Evolutionary conservation across 1,140 invertebrate genomes (phyloP).

Genomic region (Charaxes varanes): DNA sequence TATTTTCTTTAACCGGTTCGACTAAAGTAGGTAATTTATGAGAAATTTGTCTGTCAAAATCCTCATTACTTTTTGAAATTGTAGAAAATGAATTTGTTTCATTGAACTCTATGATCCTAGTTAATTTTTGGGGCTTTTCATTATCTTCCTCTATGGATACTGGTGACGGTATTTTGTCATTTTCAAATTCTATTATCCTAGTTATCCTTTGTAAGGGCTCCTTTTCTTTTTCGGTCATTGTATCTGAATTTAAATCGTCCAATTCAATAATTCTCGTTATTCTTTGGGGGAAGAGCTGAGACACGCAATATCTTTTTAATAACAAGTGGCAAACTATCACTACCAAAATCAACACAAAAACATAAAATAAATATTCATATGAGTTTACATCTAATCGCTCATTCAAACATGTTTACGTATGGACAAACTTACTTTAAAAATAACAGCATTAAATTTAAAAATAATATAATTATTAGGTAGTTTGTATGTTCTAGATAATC

Average conservation of each 20-base stretch:
- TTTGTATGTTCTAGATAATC: no score
- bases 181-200: constrained; percentile 64
- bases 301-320: no score
- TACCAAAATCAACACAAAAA: no score
- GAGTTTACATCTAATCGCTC: no score
- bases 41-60: constrained; percentile 39
- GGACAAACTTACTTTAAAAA: no score
- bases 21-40: constrained; percentile 49
- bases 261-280: constrained; percentile 51
- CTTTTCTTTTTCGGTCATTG: constrained; percentile 41
- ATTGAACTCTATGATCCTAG: constrained; percentile 62
- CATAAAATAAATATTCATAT: no score
- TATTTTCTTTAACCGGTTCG: constrained; percentile 51
- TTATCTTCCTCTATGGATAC: constrained; percentile 42
- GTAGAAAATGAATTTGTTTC: constrained; percentile 52
- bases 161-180: constrained; percentile 42
- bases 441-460: no score
- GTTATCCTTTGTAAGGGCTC: constrained; percentile 57
- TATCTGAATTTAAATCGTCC: constrained; percentile 45
- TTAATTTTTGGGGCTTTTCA: constrained; percentile 58
- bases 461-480: no score
- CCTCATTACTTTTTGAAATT: constrained; percentile 33
- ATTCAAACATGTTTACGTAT: no score
- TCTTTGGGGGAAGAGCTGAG: constrained; percentile 44
- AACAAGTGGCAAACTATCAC: no score